phyloP scores from a whole-genome alignment of 2,113 vertebrate species.

The Genyomyrus donnyi region DNA sequence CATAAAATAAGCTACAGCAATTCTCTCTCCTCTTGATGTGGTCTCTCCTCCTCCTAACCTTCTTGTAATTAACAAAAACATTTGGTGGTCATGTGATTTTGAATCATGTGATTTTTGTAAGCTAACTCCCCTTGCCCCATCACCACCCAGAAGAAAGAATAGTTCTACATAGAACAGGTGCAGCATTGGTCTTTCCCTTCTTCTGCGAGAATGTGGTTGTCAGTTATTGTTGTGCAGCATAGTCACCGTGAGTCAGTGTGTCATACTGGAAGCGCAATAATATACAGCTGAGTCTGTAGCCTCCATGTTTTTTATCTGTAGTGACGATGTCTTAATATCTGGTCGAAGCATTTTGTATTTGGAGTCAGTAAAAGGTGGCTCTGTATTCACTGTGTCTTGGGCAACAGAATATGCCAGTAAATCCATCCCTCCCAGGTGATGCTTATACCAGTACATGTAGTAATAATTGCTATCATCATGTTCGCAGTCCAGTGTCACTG shows the following conservation, averaged over 20 bases:
- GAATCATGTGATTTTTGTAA: not conserved
- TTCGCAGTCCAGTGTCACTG: slow-evolving; percentile 32
- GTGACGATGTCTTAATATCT: not conserved
- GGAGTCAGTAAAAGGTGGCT: slow-evolving; percentile 5
- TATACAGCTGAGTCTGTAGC: slow-evolving; percentile 31
- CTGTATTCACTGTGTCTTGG: not conserved
- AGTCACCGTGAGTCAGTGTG: slow-evolving; percentile 20
- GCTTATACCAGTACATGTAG: slow-evolving; percentile 36
- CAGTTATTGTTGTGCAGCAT: slow-evolving; percentile 26
- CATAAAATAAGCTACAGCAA: not conserved
- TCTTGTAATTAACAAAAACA: not conserved
- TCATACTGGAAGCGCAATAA: slow-evolving; percentile 26
- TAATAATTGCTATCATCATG: slow-evolving; percentile 30
- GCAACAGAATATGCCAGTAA: slow-evolving; percentile 13
- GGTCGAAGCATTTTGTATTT: slow-evolving; percentile 29
- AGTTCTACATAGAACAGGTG: not conserved
- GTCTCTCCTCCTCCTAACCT: not conserved
- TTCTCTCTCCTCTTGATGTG: not conserved
- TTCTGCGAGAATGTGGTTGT: not conserved
- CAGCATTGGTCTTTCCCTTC: no score
- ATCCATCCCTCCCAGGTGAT: slow-evolving; percentile 13
- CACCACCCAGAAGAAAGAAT: not conserved
- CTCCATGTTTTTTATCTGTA: slow-evolving; percentile 19
- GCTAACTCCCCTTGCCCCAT: not conserved
- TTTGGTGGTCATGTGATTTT: not conserved